Base-by-base conservation (phyloP, 2,113 vertebrate genomes). In the Chionis minor region DNA sequence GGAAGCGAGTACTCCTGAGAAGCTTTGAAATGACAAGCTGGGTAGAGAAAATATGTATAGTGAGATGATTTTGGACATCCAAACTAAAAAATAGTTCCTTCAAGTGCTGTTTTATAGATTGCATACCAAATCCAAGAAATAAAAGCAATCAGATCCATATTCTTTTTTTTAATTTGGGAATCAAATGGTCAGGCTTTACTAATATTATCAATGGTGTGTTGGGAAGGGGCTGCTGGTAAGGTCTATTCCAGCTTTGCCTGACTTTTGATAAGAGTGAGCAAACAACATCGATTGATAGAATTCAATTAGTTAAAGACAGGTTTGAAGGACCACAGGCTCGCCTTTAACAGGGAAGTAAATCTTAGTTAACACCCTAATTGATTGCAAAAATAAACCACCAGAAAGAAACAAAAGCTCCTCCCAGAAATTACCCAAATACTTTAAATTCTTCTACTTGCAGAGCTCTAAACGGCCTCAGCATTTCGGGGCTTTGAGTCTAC, bases 331-430 rank as follows among this genome's bases (percentile, higher is more conserved):
- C n/a, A 81, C 1, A 8, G 23, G 20, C 11, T 71, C 71, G 47
- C 15, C 61, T 52, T 59, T 65, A 84, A 74, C 49, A 73, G 10
- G 67, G 24, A 80, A 47, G 42, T 66, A 81, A 66, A 71, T 75
- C n/a, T 52, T 32, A 62, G 19, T 58, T 73, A 78, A 81, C 2
- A 3, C 59, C 27, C 90, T 59, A 47, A 79, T 52, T 0, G 0
- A 77, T 40, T 1, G 2, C 49, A 92, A 90, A 93, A 94, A 61
- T 20, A 72, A 75, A 56, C 5, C 5, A 2, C 22, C 22, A 77
- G 33, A 86, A 80, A 94, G 78, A 83, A 83, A 28, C 0, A 52
- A 65, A 90, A 77, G 21, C 21, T 54, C 13, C 23, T 78, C n/a
- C 32, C 26, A 82, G 28, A 20, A 84, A 45, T 18, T 21, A 14